Percentiles rank a stretch among this genome's conserved stretches.
phyloP scores from a whole-genome alignment of 2,888 invertebrate species.

The Athrips mouffetella region DNA sequence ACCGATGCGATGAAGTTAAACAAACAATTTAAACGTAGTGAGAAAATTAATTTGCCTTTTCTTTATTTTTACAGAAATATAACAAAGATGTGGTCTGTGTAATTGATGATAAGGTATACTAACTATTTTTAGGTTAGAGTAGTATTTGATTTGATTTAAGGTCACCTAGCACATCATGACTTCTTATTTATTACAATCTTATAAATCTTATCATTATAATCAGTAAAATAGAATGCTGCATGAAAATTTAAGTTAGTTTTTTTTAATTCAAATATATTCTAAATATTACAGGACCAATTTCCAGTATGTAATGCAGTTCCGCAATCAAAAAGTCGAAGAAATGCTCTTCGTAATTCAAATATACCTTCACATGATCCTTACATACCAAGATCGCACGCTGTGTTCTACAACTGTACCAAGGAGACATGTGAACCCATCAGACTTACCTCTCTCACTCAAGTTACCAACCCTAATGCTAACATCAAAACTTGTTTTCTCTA shows the following conservation, averaged over 20 bases:
- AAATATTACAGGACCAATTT: slow-evolving; percentile 45
- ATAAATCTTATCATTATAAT: too few relatives aligned
- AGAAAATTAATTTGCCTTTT: too few relatives aligned
- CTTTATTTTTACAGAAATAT: slow-evolving; percentile 47
- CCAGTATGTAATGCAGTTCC: slow-evolving; percentile 42
- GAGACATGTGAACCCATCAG: slow-evolving; percentile 40
- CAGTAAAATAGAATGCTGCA: too few relatives aligned
- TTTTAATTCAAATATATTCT: slow-evolving; percentile 1
- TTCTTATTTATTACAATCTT: too few relatives aligned
- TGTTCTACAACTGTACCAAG: slow-evolving; percentile 51
- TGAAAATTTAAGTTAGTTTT: neutral
- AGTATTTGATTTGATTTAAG: too few relatives aligned
- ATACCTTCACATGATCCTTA: slow-evolving; percentile 60
- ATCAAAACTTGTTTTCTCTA: slow-evolving; percentile 47
- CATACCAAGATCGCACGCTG: slow-evolving; percentile 47
- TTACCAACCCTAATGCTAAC: slow-evolving; percentile 38
- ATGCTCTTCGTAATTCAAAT: slow-evolving; percentile 25
- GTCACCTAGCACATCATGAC: too few relatives aligned
- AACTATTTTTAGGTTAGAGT: too few relatives aligned
- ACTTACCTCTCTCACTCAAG: slow-evolving; percentile 49
- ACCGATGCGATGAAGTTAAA: too few relatives aligned
- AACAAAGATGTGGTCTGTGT: slow-evolving; percentile 59
- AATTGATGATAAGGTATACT: slow-evolving; percentile 54
- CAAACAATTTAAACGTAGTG: too few relatives aligned
- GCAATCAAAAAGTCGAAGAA: slow-evolving; percentile 29